Conservation (phyloP, 2,113 vertebrate genomes). For the Petrocephalus zakoni region DNA sequence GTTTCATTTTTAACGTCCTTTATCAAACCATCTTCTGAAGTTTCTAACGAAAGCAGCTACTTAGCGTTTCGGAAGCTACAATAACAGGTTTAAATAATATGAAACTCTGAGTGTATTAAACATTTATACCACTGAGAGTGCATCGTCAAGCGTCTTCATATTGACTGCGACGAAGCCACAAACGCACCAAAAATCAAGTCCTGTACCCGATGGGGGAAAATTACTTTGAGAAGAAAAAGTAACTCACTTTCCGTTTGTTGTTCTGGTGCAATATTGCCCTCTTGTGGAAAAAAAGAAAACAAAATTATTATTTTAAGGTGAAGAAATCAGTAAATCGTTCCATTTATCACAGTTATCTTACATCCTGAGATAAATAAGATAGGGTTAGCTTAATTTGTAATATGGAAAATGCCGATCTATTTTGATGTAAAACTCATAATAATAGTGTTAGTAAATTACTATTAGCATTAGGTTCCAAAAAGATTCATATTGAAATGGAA, state of each 20-base stretch:
- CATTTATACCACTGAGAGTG: slow-evolving; percentile 39
- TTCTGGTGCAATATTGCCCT: slow-evolving; percentile 37
- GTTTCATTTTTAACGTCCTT: slow-evolving; percentile 22
- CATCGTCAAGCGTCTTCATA: slow-evolving; percentile 37
- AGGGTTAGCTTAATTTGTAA: background rate
- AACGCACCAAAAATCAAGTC: slow-evolving; percentile 17
- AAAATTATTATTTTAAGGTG: background rate
- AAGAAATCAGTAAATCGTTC: background rate
- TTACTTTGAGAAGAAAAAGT: background rate
- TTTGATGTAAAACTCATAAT: background rate
- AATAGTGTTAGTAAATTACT: background rate
- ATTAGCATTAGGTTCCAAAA: background rate
- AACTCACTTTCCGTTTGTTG: background rate
- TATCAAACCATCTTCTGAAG: slow-evolving; percentile 14
- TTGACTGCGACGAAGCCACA: slow-evolving; percentile 26
- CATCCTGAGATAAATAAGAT: background rate
- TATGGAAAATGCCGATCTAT: background rate
- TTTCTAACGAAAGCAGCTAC: background rate
- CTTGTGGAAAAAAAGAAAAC: slow-evolving; percentile 25
- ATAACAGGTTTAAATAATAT: slow-evolving; percentile 32
- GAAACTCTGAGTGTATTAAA: slow-evolving; percentile 27
- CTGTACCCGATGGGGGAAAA: background rate
- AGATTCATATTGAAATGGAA: background rate
- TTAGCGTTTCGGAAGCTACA: slow-evolving; percentile 17
- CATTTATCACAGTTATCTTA: background rate